These are phyloP conservation scores for Pseudoatta argentina DNA, from an alignment of 1,140 invertebrate genomes.

Conservation along the genomic window DNA sequence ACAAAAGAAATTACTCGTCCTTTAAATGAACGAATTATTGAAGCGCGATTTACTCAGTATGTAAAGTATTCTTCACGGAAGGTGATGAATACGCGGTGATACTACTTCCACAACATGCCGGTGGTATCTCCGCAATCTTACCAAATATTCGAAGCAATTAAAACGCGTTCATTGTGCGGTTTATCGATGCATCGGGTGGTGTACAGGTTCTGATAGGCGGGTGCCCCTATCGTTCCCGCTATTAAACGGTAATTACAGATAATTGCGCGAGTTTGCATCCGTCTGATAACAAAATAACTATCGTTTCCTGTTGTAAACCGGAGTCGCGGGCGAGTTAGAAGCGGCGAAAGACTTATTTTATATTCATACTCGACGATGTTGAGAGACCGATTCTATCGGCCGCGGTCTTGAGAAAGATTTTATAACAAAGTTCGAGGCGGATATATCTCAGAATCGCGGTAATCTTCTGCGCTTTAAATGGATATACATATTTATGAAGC, in stretches of 20 bases:
- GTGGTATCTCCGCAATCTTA: slow-evolving; percentile 61
- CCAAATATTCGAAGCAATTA: slow-evolving; percentile 73
- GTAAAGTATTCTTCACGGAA: slow-evolving; percentile 26
- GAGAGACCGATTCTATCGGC: slow-evolving; percentile 8
- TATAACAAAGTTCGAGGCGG: slow-evolving; percentile 48
- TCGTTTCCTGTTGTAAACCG: slow-evolving; percentile 69
- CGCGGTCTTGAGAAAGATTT: slow-evolving; percentile 47
- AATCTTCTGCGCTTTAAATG: slow-evolving; percentile 9
- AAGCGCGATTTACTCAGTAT: slow-evolving; percentile 30
- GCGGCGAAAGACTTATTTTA: slow-evolving; percentile 47
- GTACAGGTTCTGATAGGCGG: slow-evolving; percentile 62
- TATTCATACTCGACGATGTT: slow-evolving; percentile 38
- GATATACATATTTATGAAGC: slow-evolving; percentile 54
- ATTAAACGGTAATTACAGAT: slow-evolving; percentile 78
- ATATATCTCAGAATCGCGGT: slow-evolving; percentile 9
- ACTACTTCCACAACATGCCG: slow-evolving; percentile 30
- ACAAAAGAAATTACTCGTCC: background rate
- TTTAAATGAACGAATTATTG: slow-evolving; percentile 13
- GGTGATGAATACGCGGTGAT: slow-evolving; percentile 11
- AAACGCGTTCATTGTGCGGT: slow-evolving; percentile 47
- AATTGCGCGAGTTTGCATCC: slow-evolving; percentile 74
- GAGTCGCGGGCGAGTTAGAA: slow-evolving; percentile 39
- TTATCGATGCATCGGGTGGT: slow-evolving; percentile 67
- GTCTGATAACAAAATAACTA: slow-evolving; percentile 73
- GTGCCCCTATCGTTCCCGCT: slow-evolving; percentile 52